Conservation (phyloP, 2,888 invertebrate genomes). For the Microplitis manilae region DNA sequence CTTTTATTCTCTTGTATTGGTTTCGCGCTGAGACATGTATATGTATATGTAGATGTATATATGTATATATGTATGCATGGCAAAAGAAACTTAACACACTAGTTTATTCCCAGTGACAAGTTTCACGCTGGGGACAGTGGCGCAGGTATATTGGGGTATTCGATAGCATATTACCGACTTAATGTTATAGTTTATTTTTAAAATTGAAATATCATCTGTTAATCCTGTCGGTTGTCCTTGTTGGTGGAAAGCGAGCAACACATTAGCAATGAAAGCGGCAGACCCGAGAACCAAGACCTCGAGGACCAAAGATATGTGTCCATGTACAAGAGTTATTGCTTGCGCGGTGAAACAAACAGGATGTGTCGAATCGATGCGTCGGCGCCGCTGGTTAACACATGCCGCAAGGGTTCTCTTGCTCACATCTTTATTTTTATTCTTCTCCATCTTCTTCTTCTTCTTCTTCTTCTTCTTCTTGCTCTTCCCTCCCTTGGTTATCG, state of each 20-base stretch:
- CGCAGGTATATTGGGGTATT: conserved; percentile 43
- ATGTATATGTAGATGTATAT: background rate
- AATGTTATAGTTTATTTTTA: conserved; percentile 1
- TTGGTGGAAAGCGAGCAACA: background rate
- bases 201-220: conserved; percentile 19
- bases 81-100: background rate
- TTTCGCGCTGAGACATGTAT: conserved; percentile 44
- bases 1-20: conserved; percentile 24
- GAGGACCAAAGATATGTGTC: conserved; percentile 16
- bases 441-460: conserved; percentile 17
- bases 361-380: conserved; percentile 55
- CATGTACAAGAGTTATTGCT: conserved; percentile 33
- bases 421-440: conserved; percentile 27
- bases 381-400: conserved; percentile 59
- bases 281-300: background rate
- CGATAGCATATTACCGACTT: background rate
- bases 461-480: conserved; percentile 26
- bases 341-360: conserved; percentile 50
- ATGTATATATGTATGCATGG: conserved; percentile 36
- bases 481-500: conserved; percentile 20
- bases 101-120: conserved; percentile 54
- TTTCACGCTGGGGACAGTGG: conserved; percentile 54
- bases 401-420: conserved; percentile 50
- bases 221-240: conserved; percentile 3
- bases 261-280: too few species aligned